These are phyloP conservation scores for Nephrocerus scutellatus DNA, from an alignment of 2,888 invertebrate genomes.

Conservation along the genomic window DNA sequence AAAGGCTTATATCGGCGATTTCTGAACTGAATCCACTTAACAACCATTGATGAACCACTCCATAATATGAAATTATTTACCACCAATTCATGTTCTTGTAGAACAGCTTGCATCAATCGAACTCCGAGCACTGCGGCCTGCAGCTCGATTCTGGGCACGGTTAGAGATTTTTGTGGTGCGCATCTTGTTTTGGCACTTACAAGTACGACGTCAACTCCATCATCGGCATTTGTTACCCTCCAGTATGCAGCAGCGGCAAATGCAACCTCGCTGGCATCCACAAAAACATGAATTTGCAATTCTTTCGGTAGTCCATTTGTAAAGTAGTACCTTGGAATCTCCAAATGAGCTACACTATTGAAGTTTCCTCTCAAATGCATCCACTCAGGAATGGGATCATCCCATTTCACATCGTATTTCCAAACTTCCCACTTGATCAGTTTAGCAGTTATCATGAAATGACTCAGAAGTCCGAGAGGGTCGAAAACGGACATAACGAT, in stretches of 20 bases:
- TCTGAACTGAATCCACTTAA: slow-evolving; percentile 23
- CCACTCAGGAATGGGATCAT: too few species aligned
- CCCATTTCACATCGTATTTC: too few species aligned
- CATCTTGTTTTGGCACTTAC: slow-evolving; percentile 10
- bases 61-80: slow-evolving; percentile 6
- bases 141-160: slow-evolving; percentile 10
- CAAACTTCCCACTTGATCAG: too few species aligned
- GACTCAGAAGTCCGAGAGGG: too few species aligned
- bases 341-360: too few species aligned
- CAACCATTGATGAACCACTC: slow-evolving; percentile 8
- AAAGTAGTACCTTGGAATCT: slow-evolving; percentile 10
- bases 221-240: slow-evolving; percentile 6
- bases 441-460: too few species aligned
- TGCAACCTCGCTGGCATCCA: slow-evolving; percentile 15
- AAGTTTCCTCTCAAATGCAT: too few species aligned
- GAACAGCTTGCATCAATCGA: slow-evolving; percentile 7
- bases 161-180: slow-evolving; percentile 11
- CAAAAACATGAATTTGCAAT: slow-evolving; percentile 12
- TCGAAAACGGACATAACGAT: too few species aligned
- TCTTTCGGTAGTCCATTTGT: not conserved
- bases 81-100: slow-evolving; percentile 3
- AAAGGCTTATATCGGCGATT: slow-evolving; percentile 19
- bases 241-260: slow-evolving; percentile 16
- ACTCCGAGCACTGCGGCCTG: slow-evolving; percentile 14
- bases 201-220: slow-evolving; percentile 7